phyloP scores from a whole-genome alignment of 2,797 vertebrate species.

The Smutsia gigantea region DNA sequence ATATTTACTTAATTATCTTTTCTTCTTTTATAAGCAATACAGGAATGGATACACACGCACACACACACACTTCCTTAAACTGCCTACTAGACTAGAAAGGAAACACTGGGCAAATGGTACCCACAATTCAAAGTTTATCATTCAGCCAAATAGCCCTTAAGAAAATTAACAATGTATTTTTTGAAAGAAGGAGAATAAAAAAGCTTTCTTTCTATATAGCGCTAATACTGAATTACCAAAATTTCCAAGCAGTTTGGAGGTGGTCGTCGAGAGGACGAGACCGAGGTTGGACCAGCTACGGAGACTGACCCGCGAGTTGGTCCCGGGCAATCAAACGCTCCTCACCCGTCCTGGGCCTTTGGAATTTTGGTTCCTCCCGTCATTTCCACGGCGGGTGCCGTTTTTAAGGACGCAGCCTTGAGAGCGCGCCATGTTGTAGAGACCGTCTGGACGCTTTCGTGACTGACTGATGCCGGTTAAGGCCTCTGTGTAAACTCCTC shows the following conservation, averaged over 20 bases:
- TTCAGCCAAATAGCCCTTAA: neutral
- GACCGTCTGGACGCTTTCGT: rapidly evolving
- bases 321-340: neutral
- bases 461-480: neutral
- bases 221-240: neutral
- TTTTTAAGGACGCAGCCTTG: neutral
- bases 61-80: neutral
- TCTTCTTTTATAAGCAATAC: neutral
- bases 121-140: neutral
- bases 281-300: too few species aligned
- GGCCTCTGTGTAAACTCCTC: neutral
- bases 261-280: neutral
- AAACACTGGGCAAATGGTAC: neutral
- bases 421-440: neutral
- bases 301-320: neutral
- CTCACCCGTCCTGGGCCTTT: neutral
- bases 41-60: neutral
- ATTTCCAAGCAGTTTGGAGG: neutral
- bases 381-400: neutral
- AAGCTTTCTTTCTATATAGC: neutral
- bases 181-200: neutral
- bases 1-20: neutral
- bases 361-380: neutral
- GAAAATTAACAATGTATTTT: neutral
- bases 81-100: neutral